Percentiles rank a stretch among this genome's conserved stretches.
phyloP scores from a whole-genome alignment of 2,888 invertebrate species.

The Scaptomyza parva region DNA sequence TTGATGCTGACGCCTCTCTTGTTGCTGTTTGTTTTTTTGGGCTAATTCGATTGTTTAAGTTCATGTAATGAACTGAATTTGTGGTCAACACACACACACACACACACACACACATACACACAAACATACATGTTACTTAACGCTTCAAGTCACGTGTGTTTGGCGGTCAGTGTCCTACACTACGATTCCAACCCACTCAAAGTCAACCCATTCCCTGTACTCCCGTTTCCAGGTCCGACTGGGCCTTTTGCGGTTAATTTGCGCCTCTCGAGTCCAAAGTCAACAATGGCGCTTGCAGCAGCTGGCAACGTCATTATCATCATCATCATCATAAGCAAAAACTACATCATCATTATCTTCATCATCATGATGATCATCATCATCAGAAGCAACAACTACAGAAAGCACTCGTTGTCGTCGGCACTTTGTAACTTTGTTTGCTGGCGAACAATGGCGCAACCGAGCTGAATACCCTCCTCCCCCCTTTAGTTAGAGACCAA shows the following conservation, averaged over 20 bases:
- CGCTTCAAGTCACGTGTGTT: constrained; percentile 45
- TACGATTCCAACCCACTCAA: neutral
- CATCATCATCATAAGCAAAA: constrained; percentile 12
- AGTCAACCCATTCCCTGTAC: neutral
- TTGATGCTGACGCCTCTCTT: constrained; percentile 36
- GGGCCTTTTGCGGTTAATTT: constrained; percentile 62
- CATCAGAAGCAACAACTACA: neutral
- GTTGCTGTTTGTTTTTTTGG: constrained; percentile 43
- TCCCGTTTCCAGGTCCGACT: neutral
- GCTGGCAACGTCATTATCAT: constrained; percentile 8
- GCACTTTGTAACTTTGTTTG: constrained; percentile 50
- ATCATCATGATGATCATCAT: neutral
- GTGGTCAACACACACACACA: constrained; percentile 25
- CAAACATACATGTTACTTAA: constrained; percentile 22
- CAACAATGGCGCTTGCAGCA: constrained; percentile 48
- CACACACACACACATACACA: neutral
- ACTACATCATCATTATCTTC: neutral
- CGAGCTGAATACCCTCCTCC: constrained; percentile 8
- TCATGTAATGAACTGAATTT: constrained; percentile 60
- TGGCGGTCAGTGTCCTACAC: constrained; percentile 13
- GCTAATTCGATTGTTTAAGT: constrained; percentile 71
- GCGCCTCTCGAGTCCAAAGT: constrained; percentile 50
- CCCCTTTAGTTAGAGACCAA: constrained; percentile 31
- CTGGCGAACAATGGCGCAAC: constrained; percentile 39
- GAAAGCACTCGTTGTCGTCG: constrained; percentile 28